Evolutionary conservation across 1,140 invertebrate species (phyloP).

Genomic region (Neotoxoptera formosana): DNA sequence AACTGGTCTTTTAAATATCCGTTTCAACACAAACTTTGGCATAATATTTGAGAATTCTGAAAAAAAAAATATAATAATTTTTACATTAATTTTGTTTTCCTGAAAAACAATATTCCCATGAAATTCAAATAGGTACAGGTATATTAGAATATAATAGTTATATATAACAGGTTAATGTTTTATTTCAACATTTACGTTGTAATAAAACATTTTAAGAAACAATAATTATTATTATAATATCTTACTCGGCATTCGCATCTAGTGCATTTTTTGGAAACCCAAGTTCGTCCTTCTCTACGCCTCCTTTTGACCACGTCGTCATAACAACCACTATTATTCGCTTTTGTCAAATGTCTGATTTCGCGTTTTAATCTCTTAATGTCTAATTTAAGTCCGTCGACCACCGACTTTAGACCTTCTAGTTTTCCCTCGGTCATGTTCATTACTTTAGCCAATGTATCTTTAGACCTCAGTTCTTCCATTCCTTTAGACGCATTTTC

Average conservation of each 20-base stretch:
- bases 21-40: conserved; percentile 31
- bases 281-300: conserved; percentile 65
- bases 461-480: neutral
- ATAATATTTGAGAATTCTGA: conserved; percentile 54
- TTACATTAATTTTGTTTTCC: neutral
- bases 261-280: conserved; percentile 67
- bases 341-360: conserved; percentile 66
- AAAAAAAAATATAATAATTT: neutral
- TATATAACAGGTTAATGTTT: neutral
- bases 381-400: conserved; percentile 68
- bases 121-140: neutral
- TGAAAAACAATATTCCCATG: neutral
- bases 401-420: conserved; percentile 68
- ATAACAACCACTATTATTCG: conserved; percentile 63
- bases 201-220: neutral
- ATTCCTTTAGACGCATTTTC: conserved; percentile 5
- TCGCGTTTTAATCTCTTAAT: conserved; percentile 67
- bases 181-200: neutral
- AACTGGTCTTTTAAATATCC: neutral
- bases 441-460: conserved; percentile 44
- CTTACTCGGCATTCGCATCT: conserved; percentile 67
- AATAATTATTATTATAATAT: neutral
- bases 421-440: conserved; percentile 66
- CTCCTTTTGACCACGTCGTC: conserved; percentile 64
- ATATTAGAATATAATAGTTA: neutral